These are phyloP conservation scores for Pasiphila rectangulata DNA, from an alignment of 2,888 invertebrate species.

Conservation along the genomic window DNA sequence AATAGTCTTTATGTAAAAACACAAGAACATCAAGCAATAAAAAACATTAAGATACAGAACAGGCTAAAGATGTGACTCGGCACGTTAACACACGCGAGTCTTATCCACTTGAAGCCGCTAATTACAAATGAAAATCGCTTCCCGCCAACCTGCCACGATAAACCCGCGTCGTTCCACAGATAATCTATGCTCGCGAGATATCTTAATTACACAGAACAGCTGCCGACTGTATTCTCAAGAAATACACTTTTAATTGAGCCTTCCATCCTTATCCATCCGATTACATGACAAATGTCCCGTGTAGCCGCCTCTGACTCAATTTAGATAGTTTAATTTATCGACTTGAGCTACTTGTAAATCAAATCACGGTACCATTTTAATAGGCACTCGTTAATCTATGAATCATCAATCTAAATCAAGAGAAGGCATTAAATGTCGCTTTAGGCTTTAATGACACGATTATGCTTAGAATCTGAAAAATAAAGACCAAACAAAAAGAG, in stretches of 20 bases:
- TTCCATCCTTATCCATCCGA: slow-evolving; percentile 43
- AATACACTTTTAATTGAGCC: slow-evolving; percentile 61
- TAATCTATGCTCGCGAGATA: slow-evolving; percentile 57
- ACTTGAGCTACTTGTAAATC: slow-evolving; percentile 28
- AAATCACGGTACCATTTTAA: slow-evolving; percentile 33
- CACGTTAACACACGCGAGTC: slow-evolving; percentile 38
- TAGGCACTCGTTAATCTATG: slow-evolving; percentile 39
- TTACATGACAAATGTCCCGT: slow-evolving; percentile 51
- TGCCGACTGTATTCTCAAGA: slow-evolving; percentile 35
- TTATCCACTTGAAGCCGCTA: slow-evolving; percentile 49
- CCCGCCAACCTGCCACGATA: slow-evolving; percentile 46
- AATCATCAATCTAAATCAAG: slow-evolving; percentile 68
- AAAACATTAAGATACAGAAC: slow-evolving; percentile 6
- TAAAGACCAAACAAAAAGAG: slow-evolving; percentile 65
- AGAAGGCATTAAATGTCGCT: slow-evolving; percentile 61
- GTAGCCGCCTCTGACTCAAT: slow-evolving; percentile 22
- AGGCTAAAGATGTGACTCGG: slow-evolving; percentile 22
- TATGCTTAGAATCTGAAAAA: slow-evolving; percentile 58
- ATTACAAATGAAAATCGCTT: slow-evolving; percentile 65
- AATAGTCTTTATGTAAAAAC: not conserved
- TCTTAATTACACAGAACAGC: slow-evolving; percentile 57
- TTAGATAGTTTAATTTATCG: slow-evolving; percentile 18
- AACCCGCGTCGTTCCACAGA: slow-evolving; percentile 35
- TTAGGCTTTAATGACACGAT: slow-evolving; percentile 56
- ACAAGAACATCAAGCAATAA: not conserved